Evolutionary conservation across 2,888 invertebrate genomes (phyloP).

Genomic region (Trichogramma evanescens): DNA sequence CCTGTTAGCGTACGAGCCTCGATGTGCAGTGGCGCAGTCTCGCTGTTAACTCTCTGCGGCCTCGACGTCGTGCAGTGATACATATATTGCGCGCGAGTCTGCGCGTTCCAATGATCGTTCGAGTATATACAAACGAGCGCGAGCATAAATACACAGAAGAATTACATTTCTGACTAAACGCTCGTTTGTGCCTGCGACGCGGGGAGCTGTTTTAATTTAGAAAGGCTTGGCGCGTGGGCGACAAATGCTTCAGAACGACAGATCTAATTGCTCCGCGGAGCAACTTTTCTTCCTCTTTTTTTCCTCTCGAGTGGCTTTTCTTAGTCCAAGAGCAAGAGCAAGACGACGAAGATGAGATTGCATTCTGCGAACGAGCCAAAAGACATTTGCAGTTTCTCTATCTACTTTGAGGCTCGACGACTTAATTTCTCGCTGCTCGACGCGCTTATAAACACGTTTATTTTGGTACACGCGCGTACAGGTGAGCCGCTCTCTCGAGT

Average conservation of each 20-base stretch:
- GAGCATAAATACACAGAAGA: neutral
- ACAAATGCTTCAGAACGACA: conserved; percentile 29
- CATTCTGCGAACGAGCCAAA: no score
- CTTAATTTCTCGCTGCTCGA: no score
- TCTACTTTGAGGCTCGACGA: no score
- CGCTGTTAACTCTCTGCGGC: neutral
- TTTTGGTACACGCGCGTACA: no score
- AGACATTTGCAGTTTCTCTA: no score
- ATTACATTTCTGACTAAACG: conserved; percentile 9
- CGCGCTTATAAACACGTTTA: no score
- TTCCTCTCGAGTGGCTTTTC: neutral
- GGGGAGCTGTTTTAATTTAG: conserved; percentile 26
- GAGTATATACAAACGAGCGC: neutral
- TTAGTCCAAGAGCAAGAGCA: no score
- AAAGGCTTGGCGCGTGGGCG: conserved; percentile 20
- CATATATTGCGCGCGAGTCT: neutral
- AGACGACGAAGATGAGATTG: no score
- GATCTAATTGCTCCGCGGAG: conserved; percentile 27
- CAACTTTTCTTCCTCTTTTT: neutral
- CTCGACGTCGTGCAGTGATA: no score
- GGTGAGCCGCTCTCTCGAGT: no score
- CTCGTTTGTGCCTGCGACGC: no score
- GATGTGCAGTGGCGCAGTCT: neutral
- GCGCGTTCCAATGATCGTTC: neutral
- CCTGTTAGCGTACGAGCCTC: conserved; percentile 19